These are phyloP conservation scores for Epizoanthus stellaris DNA, from an alignment of 92 coral and sea anemone genomes.

Conservation along the genomic window DNA sequence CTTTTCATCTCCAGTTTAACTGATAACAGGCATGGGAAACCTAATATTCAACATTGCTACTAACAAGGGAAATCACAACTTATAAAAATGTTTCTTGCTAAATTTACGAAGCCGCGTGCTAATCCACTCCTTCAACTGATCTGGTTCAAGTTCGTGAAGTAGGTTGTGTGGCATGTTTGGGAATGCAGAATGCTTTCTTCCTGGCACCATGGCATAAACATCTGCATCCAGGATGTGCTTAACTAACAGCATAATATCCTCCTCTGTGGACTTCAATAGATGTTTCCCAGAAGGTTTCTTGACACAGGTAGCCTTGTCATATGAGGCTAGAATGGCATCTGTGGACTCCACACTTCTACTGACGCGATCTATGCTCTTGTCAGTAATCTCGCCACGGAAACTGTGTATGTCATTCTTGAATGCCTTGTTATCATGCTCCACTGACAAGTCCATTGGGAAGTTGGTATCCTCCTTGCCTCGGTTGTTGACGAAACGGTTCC, in stretches of 20 bases:
- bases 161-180: constrained; percentile 34
- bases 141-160: constrained; percentile 5
- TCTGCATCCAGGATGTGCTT: constrained; percentile 43
- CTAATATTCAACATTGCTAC: too few relatives aligned
- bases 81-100: constrained; percentile 20
- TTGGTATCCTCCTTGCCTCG: constrained; percentile 54
- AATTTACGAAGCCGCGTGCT: not conserved
- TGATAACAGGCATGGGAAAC: too few relatives aligned
- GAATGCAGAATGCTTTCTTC: constrained; percentile 51
- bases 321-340: constrained; percentile 32
- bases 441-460: constrained; percentile 56
- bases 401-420: constrained; percentile 60
- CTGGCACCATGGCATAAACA: constrained; percentile 30
- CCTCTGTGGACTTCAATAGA: constrained; percentile 44
- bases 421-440: constrained; percentile 66
- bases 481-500: constrained; percentile 77
- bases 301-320: constrained; percentile 45
- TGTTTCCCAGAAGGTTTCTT: constrained; percentile 58
- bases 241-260: constrained; percentile 42
- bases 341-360: constrained; percentile 22
- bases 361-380: constrained; percentile 53
- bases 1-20: too few relatives aligned
- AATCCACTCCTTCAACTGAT: constrained; percentile 39
- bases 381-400: constrained; percentile 62
- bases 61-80: not conserved